Evolutionary conservation across 1,140 invertebrate species (phyloP), one percentile per base, ranked within the genome.

Genomic region (Nylanderia fulva): DNA sequence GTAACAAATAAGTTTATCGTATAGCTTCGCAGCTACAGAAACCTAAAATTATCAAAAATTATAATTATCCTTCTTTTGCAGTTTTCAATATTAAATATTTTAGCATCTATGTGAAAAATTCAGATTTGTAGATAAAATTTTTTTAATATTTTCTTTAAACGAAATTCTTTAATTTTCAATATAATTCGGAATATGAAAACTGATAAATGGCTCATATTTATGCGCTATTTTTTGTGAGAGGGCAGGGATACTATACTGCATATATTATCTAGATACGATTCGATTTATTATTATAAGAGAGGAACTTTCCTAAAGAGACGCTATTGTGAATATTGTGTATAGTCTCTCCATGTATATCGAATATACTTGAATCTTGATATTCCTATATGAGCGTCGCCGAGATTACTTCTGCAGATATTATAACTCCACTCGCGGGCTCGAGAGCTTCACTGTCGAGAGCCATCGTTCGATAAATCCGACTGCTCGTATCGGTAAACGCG

Each of bases 351-450:
- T n/a, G 5, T 48, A 1, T 48, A 24, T 69, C 18, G 15, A 48
- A 48, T 48, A 48, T 11, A 79, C 29, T 66, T 66, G 1, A 42
- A 69, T 71, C 77, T 58, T 11, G 36, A 69, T 21, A 27, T n/a
- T 42, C 39, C 33, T 54, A 48, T 48, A 69, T 42, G 27, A 68
- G 15, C 21, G 27, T 54, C 75, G 60, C n/a, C 21, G 18, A 48
- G 66, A 82, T 79, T 66, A 79, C 48, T 66, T 24, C 29, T 13
- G 27, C 27, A 60, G 77, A 82, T 54, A 79, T 82, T 58, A 45
- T 13, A 72, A 71, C 52, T 71, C 45, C 39, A 58, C 66, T 60
- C 18, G n/a, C 48, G 4, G 45, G 1, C 63, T 21, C 64, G 15
- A 39, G 9, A 13, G n/a, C 29, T n/a, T 8, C 15, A 27, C 64